Conservation (phyloP, 1,140 invertebrate genomes). For the Vollenhovia emeryi region DNA sequence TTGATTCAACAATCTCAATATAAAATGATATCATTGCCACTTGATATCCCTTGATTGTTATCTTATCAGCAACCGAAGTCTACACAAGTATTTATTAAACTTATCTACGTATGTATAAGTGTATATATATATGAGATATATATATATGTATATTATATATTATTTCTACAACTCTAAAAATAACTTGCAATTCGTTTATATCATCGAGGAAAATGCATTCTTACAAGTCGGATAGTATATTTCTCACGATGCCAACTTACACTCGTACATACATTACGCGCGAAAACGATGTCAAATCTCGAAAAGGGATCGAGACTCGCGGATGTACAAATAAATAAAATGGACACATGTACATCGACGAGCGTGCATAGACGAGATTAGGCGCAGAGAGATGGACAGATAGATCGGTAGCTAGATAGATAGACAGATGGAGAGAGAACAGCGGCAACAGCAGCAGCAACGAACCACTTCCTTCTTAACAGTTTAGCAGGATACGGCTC, state of each 20-base stretch:
- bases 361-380: background rate
- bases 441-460: slow-evolving; percentile 76
- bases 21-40: background rate
- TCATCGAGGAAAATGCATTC: background rate
- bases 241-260: background rate
- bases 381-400: slow-evolving; percentile 43
- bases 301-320: background rate
- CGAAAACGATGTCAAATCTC: background rate
- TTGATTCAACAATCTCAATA: background rate
- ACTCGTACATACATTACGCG: background rate
- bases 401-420: slow-evolving; percentile 52
- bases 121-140: background rate
- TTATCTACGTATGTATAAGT: background rate
- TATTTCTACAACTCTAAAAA: background rate
- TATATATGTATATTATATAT: background rate
- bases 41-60: background rate
- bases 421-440: slow-evolving; percentile 62
- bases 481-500: slow-evolving; percentile 86
- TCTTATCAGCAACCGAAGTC: background rate
- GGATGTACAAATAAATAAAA: slow-evolving; percentile 35
- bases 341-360: background rate
- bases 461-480: slow-evolving; percentile 87
- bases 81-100: slow-evolving; percentile 1
- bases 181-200: background rate
- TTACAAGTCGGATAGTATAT: background rate